Conservation (phyloP, 1,140 invertebrate genomes). For the Drosophila ambigua region DNA sequence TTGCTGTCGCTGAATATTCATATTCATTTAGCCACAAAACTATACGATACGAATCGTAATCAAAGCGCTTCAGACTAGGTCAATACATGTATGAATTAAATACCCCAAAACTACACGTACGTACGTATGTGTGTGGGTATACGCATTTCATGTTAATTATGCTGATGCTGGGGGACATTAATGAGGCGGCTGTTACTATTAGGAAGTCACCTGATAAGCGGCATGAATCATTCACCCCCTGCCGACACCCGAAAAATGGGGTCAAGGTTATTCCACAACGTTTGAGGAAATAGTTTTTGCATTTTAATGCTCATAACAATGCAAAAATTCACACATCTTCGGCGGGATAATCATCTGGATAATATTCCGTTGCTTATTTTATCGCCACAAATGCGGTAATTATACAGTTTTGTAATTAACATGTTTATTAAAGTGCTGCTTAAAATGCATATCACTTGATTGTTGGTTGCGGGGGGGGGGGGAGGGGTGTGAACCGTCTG, state of each 20-base stretch:
- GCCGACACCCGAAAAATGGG: constrained; percentile 6
- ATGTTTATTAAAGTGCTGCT: constrained; percentile 43
- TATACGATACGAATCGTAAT: constrained; percentile 8
- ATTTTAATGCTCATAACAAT: background rate
- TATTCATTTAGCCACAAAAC: constrained; percentile 22
- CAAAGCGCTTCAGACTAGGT: constrained; percentile 41
- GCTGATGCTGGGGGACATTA: constrained; percentile 29
- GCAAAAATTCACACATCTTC: constrained; percentile 40
- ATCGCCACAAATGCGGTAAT: constrained; percentile 8
- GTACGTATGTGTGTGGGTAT: background rate
- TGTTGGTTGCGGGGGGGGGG: constrained; percentile 1
- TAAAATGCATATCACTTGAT: constrained; percentile 52
- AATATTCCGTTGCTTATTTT: constrained; percentile 8
- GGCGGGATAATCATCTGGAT: constrained; percentile 8
- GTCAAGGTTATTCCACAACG: constrained; percentile 27
- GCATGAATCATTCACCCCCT: constrained; percentile 25
- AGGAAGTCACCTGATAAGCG: constrained; percentile 46
- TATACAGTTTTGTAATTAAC: constrained; percentile 48
- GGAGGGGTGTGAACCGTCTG: too few relatives aligned
- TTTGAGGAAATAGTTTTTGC: constrained; percentile 26
- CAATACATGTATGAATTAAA: constrained; percentile 39
- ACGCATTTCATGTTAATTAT: constrained; percentile 32
- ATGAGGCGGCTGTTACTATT: constrained; percentile 38
- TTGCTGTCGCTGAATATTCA: constrained; percentile 28
- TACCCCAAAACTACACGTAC: constrained; percentile 2